Conservation (phyloP, 2,888 invertebrate genomes). For the Hartigia nigra region DNA sequence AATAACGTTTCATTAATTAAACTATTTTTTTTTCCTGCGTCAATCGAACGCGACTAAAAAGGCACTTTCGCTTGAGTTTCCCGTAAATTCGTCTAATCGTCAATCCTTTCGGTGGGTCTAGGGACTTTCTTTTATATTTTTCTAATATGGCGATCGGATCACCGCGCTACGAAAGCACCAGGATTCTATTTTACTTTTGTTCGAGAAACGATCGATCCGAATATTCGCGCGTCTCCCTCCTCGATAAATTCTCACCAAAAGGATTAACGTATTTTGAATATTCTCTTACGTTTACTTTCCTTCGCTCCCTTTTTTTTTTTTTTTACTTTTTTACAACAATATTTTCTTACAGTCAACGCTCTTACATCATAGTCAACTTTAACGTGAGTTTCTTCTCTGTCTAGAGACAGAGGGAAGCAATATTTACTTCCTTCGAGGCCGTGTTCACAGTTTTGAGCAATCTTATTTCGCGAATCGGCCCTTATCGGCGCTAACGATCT, state of each 20-base stretch:
- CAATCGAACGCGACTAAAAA: background rate
- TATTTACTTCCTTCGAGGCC: background rate
- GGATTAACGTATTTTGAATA: background rate
- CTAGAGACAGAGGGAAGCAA: background rate
- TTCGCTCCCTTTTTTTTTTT: too few species aligned
- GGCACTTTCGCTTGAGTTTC: background rate
- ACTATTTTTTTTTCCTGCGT: background rate
- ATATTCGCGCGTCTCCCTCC: background rate
- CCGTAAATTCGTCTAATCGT: background rate
- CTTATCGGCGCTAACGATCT: too few species aligned
- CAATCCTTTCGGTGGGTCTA: background rate
- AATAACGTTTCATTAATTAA: background rate
- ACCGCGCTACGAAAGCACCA: background rate
- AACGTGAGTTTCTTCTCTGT: background rate
- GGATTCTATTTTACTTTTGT: background rate
- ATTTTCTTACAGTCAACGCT: background rate
- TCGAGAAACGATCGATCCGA: background rate
- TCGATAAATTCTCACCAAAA: background rate
- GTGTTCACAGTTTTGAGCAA: background rate
- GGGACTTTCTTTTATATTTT: background rate
- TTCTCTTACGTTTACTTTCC: background rate
- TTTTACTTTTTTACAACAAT: background rate
- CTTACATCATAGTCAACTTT: background rate
- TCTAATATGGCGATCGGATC: background rate
- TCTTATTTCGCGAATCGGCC: background rate